Conservation (phyloP, 2,797 vertebrate genomes). For the Silurus aristotelis region DNA sequence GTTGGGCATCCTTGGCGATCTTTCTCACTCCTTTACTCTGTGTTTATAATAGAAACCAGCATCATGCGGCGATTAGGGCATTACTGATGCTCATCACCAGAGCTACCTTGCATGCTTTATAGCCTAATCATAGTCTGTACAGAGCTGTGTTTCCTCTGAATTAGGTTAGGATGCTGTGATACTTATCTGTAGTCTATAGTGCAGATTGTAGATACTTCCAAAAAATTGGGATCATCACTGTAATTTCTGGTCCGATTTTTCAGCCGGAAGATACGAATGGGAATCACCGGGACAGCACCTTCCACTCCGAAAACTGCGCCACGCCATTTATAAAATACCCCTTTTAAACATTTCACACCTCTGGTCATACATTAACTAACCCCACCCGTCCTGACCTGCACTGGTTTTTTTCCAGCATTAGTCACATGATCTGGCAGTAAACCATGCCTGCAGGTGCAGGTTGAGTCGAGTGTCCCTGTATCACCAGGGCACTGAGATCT, state of each 20-base stretch:
- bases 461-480: neutral
- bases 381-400: neutral
- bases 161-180: neutral
- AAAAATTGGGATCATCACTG: too few species aligned
- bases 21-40: neutral
- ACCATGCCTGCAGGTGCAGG: conserved; percentile 13
- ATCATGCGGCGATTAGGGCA: neutral
- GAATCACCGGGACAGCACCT: neutral
- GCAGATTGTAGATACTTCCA: neutral
- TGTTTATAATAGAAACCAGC: too few species aligned
- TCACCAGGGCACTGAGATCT: conserved; percentile 11
- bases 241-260: neutral
- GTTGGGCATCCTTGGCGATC: neutral
- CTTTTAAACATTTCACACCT: neutral
- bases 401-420: neutral
- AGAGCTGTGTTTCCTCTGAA: neutral
- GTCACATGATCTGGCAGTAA: conserved; percentile 22
- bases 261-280: neutral
- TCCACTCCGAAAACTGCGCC: neutral
- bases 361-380: conserved; percentile 22
- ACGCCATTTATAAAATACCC: neutral
- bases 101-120: neutral
- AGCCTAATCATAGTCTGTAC: neutral
- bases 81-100: neutral
- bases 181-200: too few species aligned